Evolutionary conservation across 1,140 invertebrate species (phyloP).

Genomic region (Marisa cornuarietis): DNA sequence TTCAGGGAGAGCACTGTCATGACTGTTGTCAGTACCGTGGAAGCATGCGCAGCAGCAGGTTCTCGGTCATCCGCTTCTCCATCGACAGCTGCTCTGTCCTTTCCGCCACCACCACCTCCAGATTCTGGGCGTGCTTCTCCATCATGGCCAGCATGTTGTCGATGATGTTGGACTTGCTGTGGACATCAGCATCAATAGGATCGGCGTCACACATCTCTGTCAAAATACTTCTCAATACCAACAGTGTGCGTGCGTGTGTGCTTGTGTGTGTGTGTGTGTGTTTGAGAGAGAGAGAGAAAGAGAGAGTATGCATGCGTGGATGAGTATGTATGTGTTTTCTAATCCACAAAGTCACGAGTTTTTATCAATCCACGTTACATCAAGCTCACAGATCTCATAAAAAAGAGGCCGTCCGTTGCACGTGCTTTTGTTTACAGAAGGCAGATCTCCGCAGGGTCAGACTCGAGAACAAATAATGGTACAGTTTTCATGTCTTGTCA

Average conservation of each 20-base stretch:
- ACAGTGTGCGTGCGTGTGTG: not conserved
- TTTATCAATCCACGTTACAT: too few relatives aligned
- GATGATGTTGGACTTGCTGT: slow-evolving; percentile 90
- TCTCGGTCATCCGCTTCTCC: slow-evolving; percentile 94
- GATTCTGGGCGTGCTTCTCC: slow-evolving; percentile 93
- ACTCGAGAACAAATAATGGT: too few relatives aligned
- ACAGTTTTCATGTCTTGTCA: too few relatives aligned
- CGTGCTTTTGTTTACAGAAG: too few relatives aligned
- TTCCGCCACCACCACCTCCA: slow-evolving; percentile 89
- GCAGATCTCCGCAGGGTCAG: too few relatives aligned
- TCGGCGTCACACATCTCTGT: not conserved
- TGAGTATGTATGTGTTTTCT: not conserved
- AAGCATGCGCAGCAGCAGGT: slow-evolving; percentile 89
- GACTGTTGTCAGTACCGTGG: slow-evolving; percentile 73
- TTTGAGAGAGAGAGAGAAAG: too few relatives aligned
- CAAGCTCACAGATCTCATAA: too few relatives aligned
- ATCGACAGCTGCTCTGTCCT: slow-evolving; percentile 88
- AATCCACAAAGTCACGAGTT: too few relatives aligned
- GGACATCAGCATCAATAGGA: slow-evolving; percentile 23
- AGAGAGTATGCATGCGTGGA: not conserved
- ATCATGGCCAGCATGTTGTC: slow-evolving; percentile 96
- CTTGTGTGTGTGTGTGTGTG: too few relatives aligned
- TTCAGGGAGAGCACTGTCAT: too few relatives aligned
- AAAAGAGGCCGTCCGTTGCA: too few relatives aligned
- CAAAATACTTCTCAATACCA: not conserved